Evolutionary conservation across 2,888 invertebrate species (phyloP).

Genomic region (Caenorhabditis plicata): DNA sequence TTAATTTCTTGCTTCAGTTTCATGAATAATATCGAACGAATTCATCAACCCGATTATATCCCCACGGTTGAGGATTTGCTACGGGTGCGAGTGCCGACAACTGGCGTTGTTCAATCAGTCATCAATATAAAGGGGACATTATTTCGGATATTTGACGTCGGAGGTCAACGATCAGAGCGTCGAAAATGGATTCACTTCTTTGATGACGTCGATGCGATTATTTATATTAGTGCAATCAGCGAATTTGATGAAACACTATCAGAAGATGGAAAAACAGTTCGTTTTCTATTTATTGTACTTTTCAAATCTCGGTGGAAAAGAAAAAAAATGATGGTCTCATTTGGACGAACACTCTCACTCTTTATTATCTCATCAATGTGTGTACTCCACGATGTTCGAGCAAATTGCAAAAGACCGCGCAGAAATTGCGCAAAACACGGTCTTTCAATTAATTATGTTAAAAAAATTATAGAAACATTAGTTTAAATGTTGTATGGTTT

Average conservation of each 20-base stretch:
- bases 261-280: constrained; percentile 33
- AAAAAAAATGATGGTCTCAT: background rate
- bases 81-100: constrained; percentile 37
- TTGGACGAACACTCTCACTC: background rate
- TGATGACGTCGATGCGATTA: constrained; percentile 47
- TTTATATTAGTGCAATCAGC: constrained; percentile 44
- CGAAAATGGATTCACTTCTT: constrained; percentile 51
- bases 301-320: background rate
- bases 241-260: constrained; percentile 43
- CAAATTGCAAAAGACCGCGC: no score
- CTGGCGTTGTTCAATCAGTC: constrained; percentile 39
- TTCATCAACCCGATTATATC: constrained; percentile 23
- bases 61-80: constrained; percentile 39
- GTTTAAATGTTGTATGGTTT: no score
- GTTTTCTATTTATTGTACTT: background rate
- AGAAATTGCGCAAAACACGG: no score
- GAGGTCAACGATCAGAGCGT: constrained; percentile 47
- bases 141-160: constrained; percentile 48
- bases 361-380: no score
- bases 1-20: constrained; percentile 28
- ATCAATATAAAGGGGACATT: constrained; percentile 39
- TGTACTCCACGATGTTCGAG: no score
- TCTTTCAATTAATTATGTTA: no score
- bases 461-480: no score
- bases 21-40: constrained; percentile 38